phyloP scores from a whole-genome alignment of 2,888 invertebrate genomes.

The Orchesella flavescens region DNA sequence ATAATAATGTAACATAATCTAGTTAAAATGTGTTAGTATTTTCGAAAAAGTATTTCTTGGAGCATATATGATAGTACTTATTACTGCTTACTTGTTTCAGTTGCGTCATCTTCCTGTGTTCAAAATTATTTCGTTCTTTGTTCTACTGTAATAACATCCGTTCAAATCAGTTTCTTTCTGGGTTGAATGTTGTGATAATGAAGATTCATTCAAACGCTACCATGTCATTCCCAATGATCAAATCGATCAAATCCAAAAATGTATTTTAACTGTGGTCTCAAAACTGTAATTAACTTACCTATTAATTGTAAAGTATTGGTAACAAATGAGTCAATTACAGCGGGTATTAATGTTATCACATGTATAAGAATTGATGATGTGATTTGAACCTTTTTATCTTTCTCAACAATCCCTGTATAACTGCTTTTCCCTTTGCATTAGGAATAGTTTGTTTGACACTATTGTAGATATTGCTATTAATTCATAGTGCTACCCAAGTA shows the following conservation, averaged over 20 bases:
- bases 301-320: slow-evolving; percentile 28
- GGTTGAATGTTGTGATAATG: slow-evolving; percentile 55
- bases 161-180: slow-evolving; percentile 48
- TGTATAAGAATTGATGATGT: not conserved
- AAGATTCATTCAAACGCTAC: slow-evolving; percentile 37
- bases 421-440: no score
- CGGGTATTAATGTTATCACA: slow-evolving; percentile 18
- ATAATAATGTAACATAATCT: no score
- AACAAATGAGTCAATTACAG: slow-evolving; percentile 15
- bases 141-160: slow-evolving; percentile 3
- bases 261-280: slow-evolving; percentile 57
- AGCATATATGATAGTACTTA: not conserved
- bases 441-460: no score
- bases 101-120: not conserved
- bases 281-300: slow-evolving; percentile 39
- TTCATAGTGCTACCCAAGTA: no score
- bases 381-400: not conserved
- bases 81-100: not conserved
- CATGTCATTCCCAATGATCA: slow-evolving; percentile 51
- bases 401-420: not conserved
- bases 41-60: not conserved
- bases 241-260: slow-evolving; percentile 39
- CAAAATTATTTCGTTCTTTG: not conserved
- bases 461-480: no score
- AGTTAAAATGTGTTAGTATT: no score